Evolutionary conservation across 2,888 invertebrate species (phyloP).

Genomic region (Quadroppia sp.): DNA sequence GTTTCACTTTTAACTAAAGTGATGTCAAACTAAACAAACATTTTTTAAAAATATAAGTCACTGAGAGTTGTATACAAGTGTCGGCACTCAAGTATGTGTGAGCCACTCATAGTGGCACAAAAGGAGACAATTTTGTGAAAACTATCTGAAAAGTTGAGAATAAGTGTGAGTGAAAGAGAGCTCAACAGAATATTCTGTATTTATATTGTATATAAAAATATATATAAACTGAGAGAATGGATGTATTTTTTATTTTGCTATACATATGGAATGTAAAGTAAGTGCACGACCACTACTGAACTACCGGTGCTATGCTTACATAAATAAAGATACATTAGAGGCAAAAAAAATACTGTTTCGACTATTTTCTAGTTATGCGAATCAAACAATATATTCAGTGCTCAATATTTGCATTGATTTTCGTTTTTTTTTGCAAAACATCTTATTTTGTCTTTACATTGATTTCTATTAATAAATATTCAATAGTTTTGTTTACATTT

Average conservation of each 20-base stretch:
- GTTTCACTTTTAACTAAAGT: not conserved
- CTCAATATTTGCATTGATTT: not conserved
- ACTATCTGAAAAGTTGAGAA: not conserved
- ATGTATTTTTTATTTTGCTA: not conserved
- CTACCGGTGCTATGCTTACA: not conserved
- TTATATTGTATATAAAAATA: not conserved
- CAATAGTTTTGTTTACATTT: too few species aligned
- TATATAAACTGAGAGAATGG: not conserved
- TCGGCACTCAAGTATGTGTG: not conserved
- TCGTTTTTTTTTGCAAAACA: not conserved
- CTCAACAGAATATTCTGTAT: not conserved
- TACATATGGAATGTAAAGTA: not conserved
- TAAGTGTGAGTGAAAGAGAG: not conserved
- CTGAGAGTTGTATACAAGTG: constrained; percentile 10
- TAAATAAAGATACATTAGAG: not conserved
- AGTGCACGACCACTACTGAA: not conserved
- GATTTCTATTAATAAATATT: not conserved
- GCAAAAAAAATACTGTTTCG: not conserved
- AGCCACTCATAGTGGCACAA: too few species aligned
- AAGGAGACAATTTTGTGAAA: not conserved
- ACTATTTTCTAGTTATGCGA: not conserved
- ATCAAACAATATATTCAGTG: not conserved
- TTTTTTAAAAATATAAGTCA: not conserved
- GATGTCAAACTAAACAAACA: constrained; percentile 4
- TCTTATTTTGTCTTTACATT: not conserved